Conservation (phyloP, 1,140 invertebrate species). For the Euura lappo region DNA sequence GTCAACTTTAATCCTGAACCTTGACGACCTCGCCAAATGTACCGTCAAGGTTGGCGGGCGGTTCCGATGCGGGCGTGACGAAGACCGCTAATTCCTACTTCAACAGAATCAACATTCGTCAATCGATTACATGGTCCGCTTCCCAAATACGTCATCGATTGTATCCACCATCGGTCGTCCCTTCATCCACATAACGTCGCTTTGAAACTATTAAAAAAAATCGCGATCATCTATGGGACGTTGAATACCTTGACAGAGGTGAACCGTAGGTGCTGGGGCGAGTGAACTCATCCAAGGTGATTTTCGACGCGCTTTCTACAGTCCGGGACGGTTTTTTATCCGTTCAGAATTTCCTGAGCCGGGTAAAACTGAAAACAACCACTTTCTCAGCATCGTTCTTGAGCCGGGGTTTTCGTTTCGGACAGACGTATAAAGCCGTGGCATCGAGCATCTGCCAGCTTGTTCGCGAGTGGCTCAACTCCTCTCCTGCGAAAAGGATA, state of each 20-base stretch:
- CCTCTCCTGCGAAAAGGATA: neutral
- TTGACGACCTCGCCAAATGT: neutral
- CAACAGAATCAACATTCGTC: too few relatives aligned
- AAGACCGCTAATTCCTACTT: too few relatives aligned
- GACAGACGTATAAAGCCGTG: neutral
- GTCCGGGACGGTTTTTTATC: neutral
- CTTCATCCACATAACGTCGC: too few relatives aligned
- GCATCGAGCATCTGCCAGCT: neutral
- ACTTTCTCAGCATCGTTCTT: neutral
- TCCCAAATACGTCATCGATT: neutral
- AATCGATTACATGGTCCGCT: neutral
- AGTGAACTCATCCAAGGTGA: too few relatives aligned
- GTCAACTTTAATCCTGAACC: neutral
- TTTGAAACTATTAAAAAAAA: too few relatives aligned
- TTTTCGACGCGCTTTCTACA: too few relatives aligned
- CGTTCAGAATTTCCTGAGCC: neutral
- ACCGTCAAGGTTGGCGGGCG: neutral
- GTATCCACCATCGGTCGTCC: neutral
- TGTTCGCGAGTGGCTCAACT: neutral
- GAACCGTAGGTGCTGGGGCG: too few relatives aligned
- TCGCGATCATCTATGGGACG: too few relatives aligned
- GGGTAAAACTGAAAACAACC: neutral
- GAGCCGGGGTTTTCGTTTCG: neutral
- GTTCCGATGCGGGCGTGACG: neutral
- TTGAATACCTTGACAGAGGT: too few relatives aligned